A percentile compares a stretch with the other conserved stretches of the same genome.
These are phyloP conservation scores for Centropyge bicolor DNA, from an alignment of 2,797 vertebrate species.

Conservation along the genomic window DNA sequence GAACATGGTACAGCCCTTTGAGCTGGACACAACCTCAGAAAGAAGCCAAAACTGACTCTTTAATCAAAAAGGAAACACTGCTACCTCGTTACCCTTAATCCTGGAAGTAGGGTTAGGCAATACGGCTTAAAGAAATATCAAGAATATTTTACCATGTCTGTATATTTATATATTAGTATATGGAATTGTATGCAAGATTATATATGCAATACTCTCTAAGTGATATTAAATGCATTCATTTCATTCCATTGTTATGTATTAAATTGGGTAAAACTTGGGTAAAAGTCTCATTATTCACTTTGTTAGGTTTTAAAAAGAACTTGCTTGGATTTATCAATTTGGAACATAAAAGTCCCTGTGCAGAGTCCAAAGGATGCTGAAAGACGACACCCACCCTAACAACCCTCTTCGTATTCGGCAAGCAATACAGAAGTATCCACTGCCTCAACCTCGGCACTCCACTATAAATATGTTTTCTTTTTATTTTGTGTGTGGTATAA, in stretches of 20 bases:
- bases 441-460: neutral
- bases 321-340: constrained; percentile 3
- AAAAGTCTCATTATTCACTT: neutral
- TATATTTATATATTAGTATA: neutral
- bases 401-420: neutral
- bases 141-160: neutral
- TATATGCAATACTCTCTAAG: neutral
- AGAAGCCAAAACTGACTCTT: constrained; percentile 61
- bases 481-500: too few relatives aligned
- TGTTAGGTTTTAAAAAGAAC: neutral
- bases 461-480: neutral
- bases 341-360: too few relatives aligned
- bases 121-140: neutral
- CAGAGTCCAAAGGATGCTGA: neutral
- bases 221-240: neutral
- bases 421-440: neutral
- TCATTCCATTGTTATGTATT: neutral
- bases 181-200: neutral
- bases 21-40: constrained; percentile 74
- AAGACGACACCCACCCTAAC: neutral
- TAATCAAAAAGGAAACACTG: neutral
- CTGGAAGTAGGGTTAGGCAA: neutral
- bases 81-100: constrained; percentile 7
- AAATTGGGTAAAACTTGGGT: neutral
- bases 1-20: constrained; percentile 79